Conservation (phyloP, 2,797 vertebrate genomes). For the Etheostoma nigrum region DNA sequence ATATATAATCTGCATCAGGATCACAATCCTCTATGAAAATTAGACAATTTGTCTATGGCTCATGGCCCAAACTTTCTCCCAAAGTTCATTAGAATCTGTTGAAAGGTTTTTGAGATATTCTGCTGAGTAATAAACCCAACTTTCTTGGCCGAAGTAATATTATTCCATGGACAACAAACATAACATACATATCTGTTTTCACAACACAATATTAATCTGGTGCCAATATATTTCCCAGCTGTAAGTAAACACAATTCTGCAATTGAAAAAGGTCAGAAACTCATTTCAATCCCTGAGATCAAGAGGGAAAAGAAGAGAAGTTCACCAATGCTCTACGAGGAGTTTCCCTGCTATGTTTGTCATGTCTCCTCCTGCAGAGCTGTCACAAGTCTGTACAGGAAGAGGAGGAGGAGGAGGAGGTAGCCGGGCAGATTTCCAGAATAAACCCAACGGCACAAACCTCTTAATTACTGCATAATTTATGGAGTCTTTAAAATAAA, state of each 20-base stretch:
- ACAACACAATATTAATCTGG: conserved; percentile 10
- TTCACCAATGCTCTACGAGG: conserved; percentile 7
- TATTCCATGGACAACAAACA: neutral
- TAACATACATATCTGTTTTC: neutral
- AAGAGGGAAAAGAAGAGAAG: conserved; percentile 5
- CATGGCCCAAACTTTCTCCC: neutral
- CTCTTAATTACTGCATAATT: conserved; percentile 75
- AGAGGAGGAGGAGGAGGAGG: conserved; percentile 17
- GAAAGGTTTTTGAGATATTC: neutral
- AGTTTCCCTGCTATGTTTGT: conserved; percentile 28
- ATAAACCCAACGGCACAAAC: conserved; percentile 56
- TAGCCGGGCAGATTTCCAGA: conserved; percentile 37
- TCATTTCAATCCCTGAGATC: neutral
- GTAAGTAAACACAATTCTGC: neutral
- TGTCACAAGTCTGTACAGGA: conserved; percentile 24
- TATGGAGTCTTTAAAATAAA: conserved; percentile 48
- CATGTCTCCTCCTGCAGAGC: conserved; percentile 38
- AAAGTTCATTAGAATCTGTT: neutral
- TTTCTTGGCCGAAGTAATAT: neutral
- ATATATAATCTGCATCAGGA: neutral
- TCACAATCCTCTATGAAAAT: neutral
- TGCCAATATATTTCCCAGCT: conserved; percentile 8
- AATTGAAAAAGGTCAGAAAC: conserved; percentile 14
- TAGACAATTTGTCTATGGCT: neutral
- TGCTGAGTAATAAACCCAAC: neutral